A percentile compares a stretch with the other conserved stretches of the same genome.
Conservation (phyloP, 2,888 invertebrate species). For the Pasiphila rectangulata region DNA sequence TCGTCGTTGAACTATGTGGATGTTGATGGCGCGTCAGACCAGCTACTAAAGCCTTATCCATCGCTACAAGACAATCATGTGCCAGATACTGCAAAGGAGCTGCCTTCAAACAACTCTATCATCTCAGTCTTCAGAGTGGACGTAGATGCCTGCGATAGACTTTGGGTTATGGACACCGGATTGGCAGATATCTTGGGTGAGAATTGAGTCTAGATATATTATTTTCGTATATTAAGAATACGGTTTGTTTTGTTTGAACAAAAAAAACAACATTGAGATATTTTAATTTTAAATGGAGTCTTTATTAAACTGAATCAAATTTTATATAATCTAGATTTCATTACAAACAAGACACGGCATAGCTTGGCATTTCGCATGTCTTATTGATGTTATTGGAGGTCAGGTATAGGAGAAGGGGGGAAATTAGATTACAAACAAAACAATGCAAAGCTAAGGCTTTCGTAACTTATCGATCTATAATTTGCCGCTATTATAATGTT, state of each 20-base stretch:
- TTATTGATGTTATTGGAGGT: slow-evolving; percentile 4
- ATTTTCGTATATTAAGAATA: no score
- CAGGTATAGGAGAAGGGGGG: slow-evolving; percentile 6
- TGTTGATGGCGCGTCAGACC: slow-evolving; percentile 84
- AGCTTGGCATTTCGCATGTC: background rate
- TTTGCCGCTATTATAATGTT: background rate
- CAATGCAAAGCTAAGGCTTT: no score
- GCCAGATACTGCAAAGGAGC: slow-evolving; percentile 68
- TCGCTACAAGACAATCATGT: slow-evolving; percentile 89
- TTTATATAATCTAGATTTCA: slow-evolving; percentile 9
- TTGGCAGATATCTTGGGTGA: slow-evolving; percentile 87
- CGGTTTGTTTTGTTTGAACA: no score
- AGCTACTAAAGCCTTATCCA: slow-evolving; percentile 87
- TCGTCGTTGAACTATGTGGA: slow-evolving; percentile 85
- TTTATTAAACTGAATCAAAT: no score
- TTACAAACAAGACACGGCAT: slow-evolving; percentile 17
- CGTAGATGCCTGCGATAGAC: slow-evolving; percentile 88
- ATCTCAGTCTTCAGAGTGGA: slow-evolving; percentile 87
- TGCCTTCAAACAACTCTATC: slow-evolving; percentile 82
- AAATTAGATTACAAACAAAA: slow-evolving; percentile 1
- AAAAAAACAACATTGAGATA: no score
- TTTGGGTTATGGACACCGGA: slow-evolving; percentile 92
- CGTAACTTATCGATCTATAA: background rate
- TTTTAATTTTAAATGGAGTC: no score
- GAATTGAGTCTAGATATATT: slow-evolving; percentile 11